Conservation (phyloP, 2,888 invertebrate genomes). For the Apamea monoglypha region DNA sequence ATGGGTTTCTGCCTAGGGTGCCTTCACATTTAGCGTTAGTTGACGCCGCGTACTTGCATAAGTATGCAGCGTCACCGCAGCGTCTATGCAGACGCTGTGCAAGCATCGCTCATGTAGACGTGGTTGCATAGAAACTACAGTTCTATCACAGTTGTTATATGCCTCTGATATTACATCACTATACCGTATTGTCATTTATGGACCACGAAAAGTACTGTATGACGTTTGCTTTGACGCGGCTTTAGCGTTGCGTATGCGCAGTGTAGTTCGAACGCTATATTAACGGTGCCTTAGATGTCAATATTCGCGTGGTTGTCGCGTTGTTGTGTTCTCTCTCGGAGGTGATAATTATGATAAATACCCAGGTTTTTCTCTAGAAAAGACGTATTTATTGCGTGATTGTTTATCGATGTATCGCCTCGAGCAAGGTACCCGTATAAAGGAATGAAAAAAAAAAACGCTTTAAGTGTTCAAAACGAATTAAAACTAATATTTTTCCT, state of each 20-base stretch:
- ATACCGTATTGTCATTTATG: not conserved
- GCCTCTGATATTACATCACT: not conserved
- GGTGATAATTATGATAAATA: constrained; percentile 25
- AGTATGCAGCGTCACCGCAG: too few relatives aligned
- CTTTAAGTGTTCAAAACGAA: not conserved
- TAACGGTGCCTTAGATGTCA: not conserved
- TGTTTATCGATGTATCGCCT: not conserved
- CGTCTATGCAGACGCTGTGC: too few relatives aligned
- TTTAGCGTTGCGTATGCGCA: not conserved
- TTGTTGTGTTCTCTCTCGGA: constrained; percentile 20
- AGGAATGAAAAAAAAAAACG: not conserved
- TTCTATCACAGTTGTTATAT: not conserved
- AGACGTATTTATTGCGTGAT: not conserved
- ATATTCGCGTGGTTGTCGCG: constrained; percentile 21
- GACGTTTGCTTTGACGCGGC: not conserved
- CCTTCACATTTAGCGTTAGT: not conserved
- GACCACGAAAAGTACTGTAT: too few relatives aligned
- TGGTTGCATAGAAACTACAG: not conserved
- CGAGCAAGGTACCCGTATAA: not conserved
- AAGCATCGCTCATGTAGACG: not conserved
- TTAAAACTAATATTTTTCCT: constrained; percentile 7
- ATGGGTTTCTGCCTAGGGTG: constrained; percentile 25
- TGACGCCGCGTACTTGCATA: not conserved
- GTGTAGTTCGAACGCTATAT: not conserved
- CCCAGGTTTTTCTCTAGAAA: not conserved